phyloP scores from a whole-genome alignment of 64 coral and sea anemone genomes.

The Exaiptasia diaphana region DNA sequence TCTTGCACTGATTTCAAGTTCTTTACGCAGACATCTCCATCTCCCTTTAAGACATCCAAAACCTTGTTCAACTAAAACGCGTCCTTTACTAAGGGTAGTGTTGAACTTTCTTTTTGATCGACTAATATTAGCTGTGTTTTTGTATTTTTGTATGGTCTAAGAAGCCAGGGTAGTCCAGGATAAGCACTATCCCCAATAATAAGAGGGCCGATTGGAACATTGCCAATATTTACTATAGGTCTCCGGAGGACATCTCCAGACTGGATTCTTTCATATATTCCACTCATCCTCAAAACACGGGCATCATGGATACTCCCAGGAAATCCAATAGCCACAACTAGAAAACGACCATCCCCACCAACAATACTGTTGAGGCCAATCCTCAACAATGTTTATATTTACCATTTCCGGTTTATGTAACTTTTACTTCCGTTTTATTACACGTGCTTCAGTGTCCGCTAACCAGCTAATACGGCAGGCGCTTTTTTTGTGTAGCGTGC shows the following conservation, averaged over 20 bases:
- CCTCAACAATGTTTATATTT: no score
- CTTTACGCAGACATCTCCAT: conserved; percentile 37
- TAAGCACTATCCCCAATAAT: background rate
- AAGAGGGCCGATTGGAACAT: background rate
- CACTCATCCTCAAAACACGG: conserved; percentile 19
- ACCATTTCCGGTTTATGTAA: background rate
- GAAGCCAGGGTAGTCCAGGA: background rate
- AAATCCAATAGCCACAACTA: conserved; percentile 9
- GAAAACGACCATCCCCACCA: conserved; percentile 1
- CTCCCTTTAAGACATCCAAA: conserved; percentile 43
- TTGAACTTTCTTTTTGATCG: conserved; percentile 2
- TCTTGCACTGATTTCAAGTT: background rate
- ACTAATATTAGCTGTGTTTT: no score
- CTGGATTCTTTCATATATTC: background rate
- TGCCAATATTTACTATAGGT: background rate
- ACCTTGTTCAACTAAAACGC: conserved; percentile 8
- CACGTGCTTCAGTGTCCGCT: no score
- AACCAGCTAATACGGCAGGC: no score
- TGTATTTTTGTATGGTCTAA: background rate
- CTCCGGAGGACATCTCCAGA: background rate
- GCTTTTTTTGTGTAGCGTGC: no score
- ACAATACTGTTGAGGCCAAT: no score
- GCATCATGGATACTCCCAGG: conserved; percentile 43
- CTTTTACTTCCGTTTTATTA: background rate
- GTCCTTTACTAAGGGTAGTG: conserved; percentile 9